Base-by-base conservation (phyloP, 2,888 invertebrate genomes). In the Xylota sylvarum region DNA sequence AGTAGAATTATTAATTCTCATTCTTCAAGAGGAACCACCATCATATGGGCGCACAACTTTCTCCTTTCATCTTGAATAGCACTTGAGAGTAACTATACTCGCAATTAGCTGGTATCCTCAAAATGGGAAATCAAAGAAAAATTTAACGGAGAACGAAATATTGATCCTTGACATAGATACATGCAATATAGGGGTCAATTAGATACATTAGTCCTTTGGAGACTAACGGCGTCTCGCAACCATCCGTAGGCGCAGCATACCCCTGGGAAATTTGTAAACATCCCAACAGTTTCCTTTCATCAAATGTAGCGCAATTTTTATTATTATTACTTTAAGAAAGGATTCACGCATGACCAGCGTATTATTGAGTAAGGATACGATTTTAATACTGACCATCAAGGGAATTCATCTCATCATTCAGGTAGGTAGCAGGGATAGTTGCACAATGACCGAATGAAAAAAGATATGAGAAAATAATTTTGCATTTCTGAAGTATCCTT, bases 261-360 rank as follows among this genome's bases (percentile, higher is more conserved):
- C 64, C 79, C n/a, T 73, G 72, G 79, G 79, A 73, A 79, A 58
- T 79, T 72, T 37, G 23, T 72, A 27, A 35, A 30, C 56, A 55
- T 43, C 52, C 14, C n/a, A 65, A 23, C 46, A 35, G 7, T 19
- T 67, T 73, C 10, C 46, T 56, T 77, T 70, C 14, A 46, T 35
- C 43, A 12, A 58, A 76, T 48, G n/a, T 52, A 65, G 14, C 64
- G 62, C 52, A 37, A 81, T 65, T 40, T 40, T 19, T 23, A 2
- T 23, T 23, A 2, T 23, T 23, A 23, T 23, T 12, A 12, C 9
- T 69, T 64, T 58, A 9, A 12, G 69, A 81, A 81, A 77, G 85
- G 82, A 86, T 81, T 73, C 67, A 81, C 77, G 85, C 85, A 72
- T 86, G 81, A 77, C 72, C 74, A 67, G 48, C 55, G 40, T 4